Base-by-base conservation (phyloP, 2,113 vertebrate genomes). In the Brachyistius frenatus region DNA sequence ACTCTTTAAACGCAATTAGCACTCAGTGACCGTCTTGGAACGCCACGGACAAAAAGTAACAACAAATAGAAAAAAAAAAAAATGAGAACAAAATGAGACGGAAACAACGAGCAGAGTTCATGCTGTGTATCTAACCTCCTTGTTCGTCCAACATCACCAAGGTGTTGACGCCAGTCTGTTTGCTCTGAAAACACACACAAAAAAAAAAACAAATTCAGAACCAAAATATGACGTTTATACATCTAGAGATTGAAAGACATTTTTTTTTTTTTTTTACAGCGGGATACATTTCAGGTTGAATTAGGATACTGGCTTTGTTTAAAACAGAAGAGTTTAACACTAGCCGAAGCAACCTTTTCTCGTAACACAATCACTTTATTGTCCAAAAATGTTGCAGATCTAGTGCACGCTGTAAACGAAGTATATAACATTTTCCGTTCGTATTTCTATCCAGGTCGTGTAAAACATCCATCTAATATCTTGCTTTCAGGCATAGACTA, bases 121-220 rank as follows among this genome's bases (percentile, higher is more conserved):
- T 15, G 5, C 14, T 52, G 32, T 31, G 5, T 8, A 37, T 56
- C 5, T 87, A 23, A 99, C 98, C 98, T 91, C 97, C 96, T 91
- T 99, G 98, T 70, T 99, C 93, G 88, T 96, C 97, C 92, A 99
- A 88, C 96, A 98, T 97, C 58, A 92, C 94, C 49, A 99, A 93
- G 37, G 98, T 99, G 91, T 97, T 98, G 80, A 90, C 85, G 9
- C 98, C 98, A 0, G 96, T 95, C 92, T 98, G 95, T 67, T 92
- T 95, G 94, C 96, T 99, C 94, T 94, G 84, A 61, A 85, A 87
- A 90, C 47, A 87, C 10, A 66, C 47, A 87, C 10, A 66, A 31
- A 46, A 58, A 70, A 58, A 70, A 35, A 30, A 15, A 71, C 4
- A 15, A 23, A 60, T 7, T 77, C 13, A 77, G 30, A 60, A 50